Base-by-base conservation (phyloP, 2,797 vertebrate genomes). In the Ctenosaura bakeri region DNA sequence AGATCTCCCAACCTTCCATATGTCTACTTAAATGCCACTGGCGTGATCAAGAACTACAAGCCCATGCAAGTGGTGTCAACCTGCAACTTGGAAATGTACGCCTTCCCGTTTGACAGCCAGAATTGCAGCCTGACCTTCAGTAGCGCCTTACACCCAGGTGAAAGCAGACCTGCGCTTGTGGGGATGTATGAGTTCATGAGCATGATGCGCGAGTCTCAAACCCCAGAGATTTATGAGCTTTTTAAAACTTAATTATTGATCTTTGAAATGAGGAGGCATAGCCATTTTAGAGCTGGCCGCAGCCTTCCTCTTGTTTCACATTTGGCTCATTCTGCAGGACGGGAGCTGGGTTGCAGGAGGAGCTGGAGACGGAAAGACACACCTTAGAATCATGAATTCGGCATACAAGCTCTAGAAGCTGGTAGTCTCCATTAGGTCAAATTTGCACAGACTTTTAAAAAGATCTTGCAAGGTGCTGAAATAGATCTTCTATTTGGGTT, bases 121-220 rank as follows among this genome's bases (percentile, higher is more conserved):
- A 98, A 98, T 94, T 98, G 98, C 97, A 98, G 97, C 93, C 96
- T 98, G 56, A 98, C 98, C 89, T 98, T 98, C 95, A 98, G 96
- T 86, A 98, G 98, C 94, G 97, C 98, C 97, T 97, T 98, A 52
- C 98, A 98, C 93, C 98, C 98, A 96, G 98, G 98, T 98, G 92
- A 93, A 83, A 6, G 7, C 1, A 18, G 32, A 46, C n/a, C 18
- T 6, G 83, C 6, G 1, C 24, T 69, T 8, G 5, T n/a, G n/a
- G 32, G 38, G 56, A 32, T 35, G 24, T 14, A 14, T 22, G 42
- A 18, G 26, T 46, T 42, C 42, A 52, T 32, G 62, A 7, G 2
- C 42, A 62, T 4, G 4, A 4, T 46, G 26, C 4, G 26, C 26
- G 6, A 12, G 38, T 42, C 46, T n/a, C 29, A 1, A 35, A 82